A percentile compares a stretch with the other conserved stretches of the same genome.
These are phyloP conservation scores for Tinamus guttatus DNA, from an alignment of 2,113 vertebrate genomes.

Conservation along the genomic window DNA sequence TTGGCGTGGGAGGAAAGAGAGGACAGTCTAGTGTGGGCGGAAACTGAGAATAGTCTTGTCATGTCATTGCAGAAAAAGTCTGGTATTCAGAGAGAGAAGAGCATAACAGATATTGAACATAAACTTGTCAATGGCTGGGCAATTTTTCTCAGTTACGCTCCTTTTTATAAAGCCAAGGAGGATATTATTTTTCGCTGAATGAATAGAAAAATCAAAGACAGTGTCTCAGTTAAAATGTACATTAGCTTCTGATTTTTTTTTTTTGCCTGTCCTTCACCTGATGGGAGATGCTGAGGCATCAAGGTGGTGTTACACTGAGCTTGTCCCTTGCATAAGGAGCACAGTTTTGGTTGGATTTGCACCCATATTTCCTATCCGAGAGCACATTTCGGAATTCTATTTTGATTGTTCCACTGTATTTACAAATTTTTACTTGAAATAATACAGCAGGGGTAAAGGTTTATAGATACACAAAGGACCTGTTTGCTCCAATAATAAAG, in stretches of 20 bases:
- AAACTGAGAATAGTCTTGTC: conserved; percentile 72
- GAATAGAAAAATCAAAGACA: neutral
- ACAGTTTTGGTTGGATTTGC: neutral
- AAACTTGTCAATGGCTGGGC: conserved; percentile 70
- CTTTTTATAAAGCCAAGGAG: conserved; percentile 5
- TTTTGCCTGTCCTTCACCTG: neutral
- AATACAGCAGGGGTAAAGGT: neutral
- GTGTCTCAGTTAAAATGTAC: neutral
- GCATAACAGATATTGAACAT: conserved; percentile 33
- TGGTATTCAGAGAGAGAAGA: conserved; percentile 56
- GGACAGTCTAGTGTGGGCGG: conserved; percentile 76
- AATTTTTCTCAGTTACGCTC: conserved; percentile 31
- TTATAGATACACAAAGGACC: neutral
- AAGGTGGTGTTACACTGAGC: neutral
- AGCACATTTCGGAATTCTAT: neutral
- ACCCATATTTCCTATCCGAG: neutral
- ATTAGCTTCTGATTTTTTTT: neutral
- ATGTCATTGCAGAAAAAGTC: conserved; percentile 70
- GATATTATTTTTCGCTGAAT: conserved; percentile 59
- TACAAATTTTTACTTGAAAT: neutral
- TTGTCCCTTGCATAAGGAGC: neutral
- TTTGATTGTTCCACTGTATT: neutral
- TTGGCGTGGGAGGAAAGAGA: conserved; percentile 72
- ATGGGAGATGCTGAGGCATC: neutral
- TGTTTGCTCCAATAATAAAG: neutral